Base-by-base conservation (phyloP, 2,797 vertebrate species). In the Diglossa cyanea region DNA sequence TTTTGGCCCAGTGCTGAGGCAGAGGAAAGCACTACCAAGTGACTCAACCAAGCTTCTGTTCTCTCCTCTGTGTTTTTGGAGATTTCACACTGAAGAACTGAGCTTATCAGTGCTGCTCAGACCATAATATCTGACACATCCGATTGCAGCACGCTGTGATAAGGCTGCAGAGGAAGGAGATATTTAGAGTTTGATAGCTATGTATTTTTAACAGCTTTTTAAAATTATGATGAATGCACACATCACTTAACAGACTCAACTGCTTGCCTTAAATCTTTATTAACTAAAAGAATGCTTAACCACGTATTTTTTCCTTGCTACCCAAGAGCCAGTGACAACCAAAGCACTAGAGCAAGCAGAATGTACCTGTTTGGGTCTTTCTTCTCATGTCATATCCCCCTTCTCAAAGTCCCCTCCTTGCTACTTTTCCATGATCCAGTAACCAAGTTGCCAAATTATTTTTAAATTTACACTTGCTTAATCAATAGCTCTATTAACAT, bases 101-200 rank as follows among this genome's bases (percentile, higher is more conserved):
- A 68, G 78, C 28, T 91, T 67, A 79, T 55, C 60, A 33, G 30
- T 1, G 13, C 28, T 33, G 78, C 71, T 87, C 53, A 83, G 31
- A 39, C 51, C 14, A 0, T 12, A 25, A 62, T 44, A 68, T 44
- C 66, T 18, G 31, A 50, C 42, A 42, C 0, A 0, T 50, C 18
- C 3, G 4, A 68, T 2, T 60, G 55, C 60, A 87, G 67, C 3
- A 1, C 0, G 0, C 7, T 72, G 44, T 37, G 40, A 63, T 19
- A 57, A 57, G 21, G 71, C 60, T 60, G 31, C 23, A 57, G 60
- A 68, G 12, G 19, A 55, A 70, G 24, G n/a, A 89, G 15, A 31
- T 60, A n/a, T 23, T 42, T 35, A 8, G 25, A 63, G 26, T 63
- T 53, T 48, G 16, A 30, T 54, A 65, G 10, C 51, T 62, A 33